phyloP scores from a whole-genome alignment of 1,140 invertebrate genomes.

The Lepidurus apus region DNA sequence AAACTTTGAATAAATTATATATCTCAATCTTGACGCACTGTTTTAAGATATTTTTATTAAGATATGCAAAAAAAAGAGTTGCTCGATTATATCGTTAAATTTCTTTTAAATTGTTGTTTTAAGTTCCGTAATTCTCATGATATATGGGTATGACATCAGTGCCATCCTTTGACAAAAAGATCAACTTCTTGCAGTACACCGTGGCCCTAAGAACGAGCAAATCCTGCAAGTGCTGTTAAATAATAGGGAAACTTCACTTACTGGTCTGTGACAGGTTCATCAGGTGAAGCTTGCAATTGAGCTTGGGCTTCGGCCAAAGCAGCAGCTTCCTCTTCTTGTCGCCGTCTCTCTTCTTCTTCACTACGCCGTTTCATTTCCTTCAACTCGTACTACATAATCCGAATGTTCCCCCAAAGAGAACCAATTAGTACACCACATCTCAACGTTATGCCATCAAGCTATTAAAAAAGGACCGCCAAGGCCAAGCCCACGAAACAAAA shows the following conservation, averaged over 20 bases:
- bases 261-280: conserved; percentile 52
- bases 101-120: no score
- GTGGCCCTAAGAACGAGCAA: no score
- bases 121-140: no score
- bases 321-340: conserved; percentile 60
- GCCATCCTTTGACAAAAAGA: no score
- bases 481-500: background rate
- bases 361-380: conserved; percentile 87
- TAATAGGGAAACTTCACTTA: conserved; percentile 39
- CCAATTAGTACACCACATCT: background rate
- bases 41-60: no score
- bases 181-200: no score
- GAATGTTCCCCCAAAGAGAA: conserved; percentile 23
- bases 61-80: no score
- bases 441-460: conserved; percentile 3
- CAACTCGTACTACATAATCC: conserved; percentile 81
- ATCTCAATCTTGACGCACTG: no score
- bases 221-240: background rate
- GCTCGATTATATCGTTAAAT: no score
- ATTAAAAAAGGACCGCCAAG: background rate
- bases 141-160: no score
- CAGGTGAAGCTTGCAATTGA: conserved; percentile 54
- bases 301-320: conserved; percentile 58
- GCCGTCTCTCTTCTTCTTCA: conserved; percentile 59
- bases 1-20: no score